Percentiles rank a stretch among this genome's conserved stretches.
Evolutionary conservation across 2,113 vertebrate species (phyloP).

Genomic region (Diadophis punctatus): DNA sequence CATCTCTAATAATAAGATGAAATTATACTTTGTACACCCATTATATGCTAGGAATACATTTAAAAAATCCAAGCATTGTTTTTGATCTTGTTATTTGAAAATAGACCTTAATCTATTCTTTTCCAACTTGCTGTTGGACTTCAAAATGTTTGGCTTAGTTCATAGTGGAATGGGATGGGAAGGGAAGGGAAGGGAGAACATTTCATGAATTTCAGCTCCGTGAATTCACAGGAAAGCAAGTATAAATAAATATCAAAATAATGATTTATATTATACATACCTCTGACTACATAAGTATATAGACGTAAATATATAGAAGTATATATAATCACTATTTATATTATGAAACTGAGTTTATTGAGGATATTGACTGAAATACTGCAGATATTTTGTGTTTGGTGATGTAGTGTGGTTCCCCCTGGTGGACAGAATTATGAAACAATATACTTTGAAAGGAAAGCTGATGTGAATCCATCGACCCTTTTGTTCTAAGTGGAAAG

Average conservation of each 20-base stretch:
- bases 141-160: background rate
- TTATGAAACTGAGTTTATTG: background rate
- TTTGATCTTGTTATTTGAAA: background rate
- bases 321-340: background rate
- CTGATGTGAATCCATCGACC: background rate
- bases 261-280: background rate
- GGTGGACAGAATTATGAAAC: background rate
- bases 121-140: background rate
- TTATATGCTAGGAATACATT: background rate
- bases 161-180: background rate
- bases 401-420: background rate
- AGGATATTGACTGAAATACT: background rate
- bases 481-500: background rate
- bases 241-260: background rate
- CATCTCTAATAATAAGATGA: background rate
- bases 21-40: background rate
- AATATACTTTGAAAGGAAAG: background rate
- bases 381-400: background rate
- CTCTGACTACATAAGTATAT: background rate
- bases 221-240: background rate
- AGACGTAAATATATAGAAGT: too few species aligned
- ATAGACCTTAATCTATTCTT: background rate
- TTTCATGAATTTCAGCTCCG: background rate
- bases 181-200: background rate
- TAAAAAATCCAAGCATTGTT: background rate